phyloP scores from a whole-genome alignment of 53 echinoderm and acorn worm species.

The Astropecten irregularis region DNA sequence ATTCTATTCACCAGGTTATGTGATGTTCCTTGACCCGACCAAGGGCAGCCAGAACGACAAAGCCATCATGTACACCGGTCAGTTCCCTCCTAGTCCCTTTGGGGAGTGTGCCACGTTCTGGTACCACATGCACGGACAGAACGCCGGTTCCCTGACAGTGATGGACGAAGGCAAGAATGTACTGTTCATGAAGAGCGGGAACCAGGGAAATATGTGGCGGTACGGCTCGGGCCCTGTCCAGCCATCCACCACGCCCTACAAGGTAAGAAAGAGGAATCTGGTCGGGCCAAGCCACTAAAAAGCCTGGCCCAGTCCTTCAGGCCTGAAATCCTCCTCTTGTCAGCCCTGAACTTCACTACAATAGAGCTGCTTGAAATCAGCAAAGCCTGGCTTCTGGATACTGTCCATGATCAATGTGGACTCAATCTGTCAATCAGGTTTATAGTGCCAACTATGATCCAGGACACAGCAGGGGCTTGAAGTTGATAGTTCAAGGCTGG shows the following conservation, averaged over 20 bases:
- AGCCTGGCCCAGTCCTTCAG: too few relatives aligned
- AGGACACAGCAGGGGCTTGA: too few relatives aligned
- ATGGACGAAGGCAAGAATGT: not conserved
- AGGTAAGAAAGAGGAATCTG: too few relatives aligned
- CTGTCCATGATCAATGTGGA: too few relatives aligned
- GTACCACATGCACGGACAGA: constrained; percentile 91
- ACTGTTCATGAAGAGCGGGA: constrained; percentile 62
- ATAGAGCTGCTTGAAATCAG: too few relatives aligned
- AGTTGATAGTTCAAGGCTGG: too few relatives aligned
- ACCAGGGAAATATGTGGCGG: constrained; percentile 83
- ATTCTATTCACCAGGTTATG: constrained; percentile 47
- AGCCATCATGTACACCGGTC: constrained; percentile 59
- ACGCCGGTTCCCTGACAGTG: constrained; percentile 56
- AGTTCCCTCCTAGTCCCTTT: constrained; percentile 28
- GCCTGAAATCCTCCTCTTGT: too few relatives aligned
- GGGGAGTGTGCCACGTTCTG: constrained; percentile 80
- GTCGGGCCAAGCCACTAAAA: too few relatives aligned
- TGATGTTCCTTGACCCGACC: constrained; percentile 67
- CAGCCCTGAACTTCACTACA: too few relatives aligned
- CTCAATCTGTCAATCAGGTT: too few relatives aligned
- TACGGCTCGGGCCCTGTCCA: constrained; percentile 17
- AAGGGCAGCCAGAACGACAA: constrained; percentile 20
- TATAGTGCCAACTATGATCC: too few relatives aligned
- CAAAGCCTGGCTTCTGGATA: too few relatives aligned
- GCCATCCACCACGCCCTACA: not conserved